These are phyloP conservation scores for Cataglyphis livida DNA, from an alignment of 2,888 invertebrate genomes.

Conservation along the genomic window DNA sequence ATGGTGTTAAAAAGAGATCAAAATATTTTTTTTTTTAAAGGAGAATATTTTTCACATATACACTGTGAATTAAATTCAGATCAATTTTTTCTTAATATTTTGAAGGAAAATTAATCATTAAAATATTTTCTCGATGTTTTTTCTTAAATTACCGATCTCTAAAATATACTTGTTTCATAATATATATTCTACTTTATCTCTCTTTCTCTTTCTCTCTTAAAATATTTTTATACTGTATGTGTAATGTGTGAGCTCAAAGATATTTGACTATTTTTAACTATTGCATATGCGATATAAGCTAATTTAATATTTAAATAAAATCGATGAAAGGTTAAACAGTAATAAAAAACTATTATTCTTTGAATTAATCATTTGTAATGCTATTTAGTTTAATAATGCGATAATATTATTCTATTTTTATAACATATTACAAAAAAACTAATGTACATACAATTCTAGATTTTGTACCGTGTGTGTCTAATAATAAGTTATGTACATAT, in stretches of 20 bases:
- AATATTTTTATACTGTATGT: not conserved
- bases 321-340: not conserved
- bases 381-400: not conserved
- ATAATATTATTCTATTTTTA: not conserved
- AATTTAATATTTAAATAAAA: slow-evolving; percentile 1
- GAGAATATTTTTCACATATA: no score
- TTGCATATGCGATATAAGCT: not conserved
- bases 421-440: not conserved
- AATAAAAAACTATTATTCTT: not conserved
- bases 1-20: not conserved
- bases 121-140: no score
- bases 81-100: no score
- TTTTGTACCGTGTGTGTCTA: not conserved
- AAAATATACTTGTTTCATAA: no score
- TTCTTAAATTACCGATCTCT: no score
- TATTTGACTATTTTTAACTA: not conserved
- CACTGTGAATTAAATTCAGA: no score
- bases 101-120: no score
- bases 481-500: not conserved
- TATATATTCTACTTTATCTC: no score
- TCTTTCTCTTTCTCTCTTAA: not conserved
- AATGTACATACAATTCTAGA: no score
- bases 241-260: not conserved
- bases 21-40: no score
- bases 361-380: not conserved